phyloP scores from a whole-genome alignment of 2,113 vertebrate genomes.

The Leucoraja erinaceus region DNA sequence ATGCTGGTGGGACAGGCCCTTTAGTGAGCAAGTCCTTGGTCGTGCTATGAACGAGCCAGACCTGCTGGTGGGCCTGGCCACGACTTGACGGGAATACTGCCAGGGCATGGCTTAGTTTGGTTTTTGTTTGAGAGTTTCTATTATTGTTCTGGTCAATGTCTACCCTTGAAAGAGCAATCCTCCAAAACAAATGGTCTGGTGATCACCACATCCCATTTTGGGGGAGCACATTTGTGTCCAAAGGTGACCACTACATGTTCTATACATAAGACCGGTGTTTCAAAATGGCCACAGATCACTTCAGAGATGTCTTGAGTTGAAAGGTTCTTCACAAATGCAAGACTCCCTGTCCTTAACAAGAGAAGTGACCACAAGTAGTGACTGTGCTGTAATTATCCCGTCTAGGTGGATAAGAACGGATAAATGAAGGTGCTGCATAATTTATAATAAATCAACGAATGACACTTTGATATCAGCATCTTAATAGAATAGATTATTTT shows the following conservation, averaged over 20 bases:
- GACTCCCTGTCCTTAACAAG: not conserved
- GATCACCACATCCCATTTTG: not conserved
- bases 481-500: not conserved
- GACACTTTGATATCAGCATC: conserved; percentile 27
- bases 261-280: not conserved
- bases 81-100: no score
- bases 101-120: no score
- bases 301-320: no score
- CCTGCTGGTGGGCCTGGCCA: no score
- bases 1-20: no score
- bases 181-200: not conserved
- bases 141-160: not conserved
- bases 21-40: no score
- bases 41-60: no score
- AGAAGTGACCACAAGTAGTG: not conserved
- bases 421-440: not conserved
- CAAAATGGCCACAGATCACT: not conserved
- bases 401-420: not conserved
- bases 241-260: not conserved
- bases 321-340: no score
- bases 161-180: not conserved
- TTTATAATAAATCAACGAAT: not conserved
- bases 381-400: not conserved
- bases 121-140: not conserved
- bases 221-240: not conserved